Base-by-base conservation (phyloP, 2,113 vertebrate species). In the Passer domesticus region DNA sequence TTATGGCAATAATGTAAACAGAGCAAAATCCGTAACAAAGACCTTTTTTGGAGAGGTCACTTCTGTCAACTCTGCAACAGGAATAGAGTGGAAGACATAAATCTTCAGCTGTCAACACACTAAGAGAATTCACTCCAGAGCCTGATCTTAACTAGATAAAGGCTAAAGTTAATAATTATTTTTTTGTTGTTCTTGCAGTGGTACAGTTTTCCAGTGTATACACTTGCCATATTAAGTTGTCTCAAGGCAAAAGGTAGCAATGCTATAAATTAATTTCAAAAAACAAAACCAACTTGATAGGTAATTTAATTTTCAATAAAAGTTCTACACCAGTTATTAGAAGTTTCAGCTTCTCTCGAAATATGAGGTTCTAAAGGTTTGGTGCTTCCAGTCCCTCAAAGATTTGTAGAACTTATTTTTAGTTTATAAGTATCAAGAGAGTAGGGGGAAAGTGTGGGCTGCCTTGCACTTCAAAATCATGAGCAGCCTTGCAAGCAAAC, bases 1-100 rank as follows among this genome's bases (percentile, higher is more conserved):
- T 88, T 69, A 91, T 85, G 89, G 97, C 84, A 97, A 89, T 91
- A 97, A 97, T 70, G 92, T 96, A 97, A 97, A 96, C 87, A 96
- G 87, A 95, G 72, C 55, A 88, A 96, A 97, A 96, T 92, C 56
- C 3, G 39, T 95, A 96, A 91, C 80, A 95, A 90, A 95, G 96
- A 92, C 76, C 87, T 84, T 95, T 88, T 87, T 94, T 95, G 79
- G 91, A 95, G 95, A 97, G 96, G 94, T 95, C 91, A 88, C 56
- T 95, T 96, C 86, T 96, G 84, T 94, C 88, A 96, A 87, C 88
- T 90, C 44, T 81, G 27, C 84, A 92, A 91, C 53, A 89, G 39
- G 87, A 95, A 92, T 55, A 77, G 13, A 74, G 43, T 89, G 78
- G 85, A 96, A 97, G 89, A 96, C 94, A 97, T 93, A 97, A 96